A percentile compares a stretch with the other conserved stretches of the same genome.
phyloP scores from a whole-genome alignment of 1,140 invertebrate species.

The Philopotamus ludificatus region DNA sequence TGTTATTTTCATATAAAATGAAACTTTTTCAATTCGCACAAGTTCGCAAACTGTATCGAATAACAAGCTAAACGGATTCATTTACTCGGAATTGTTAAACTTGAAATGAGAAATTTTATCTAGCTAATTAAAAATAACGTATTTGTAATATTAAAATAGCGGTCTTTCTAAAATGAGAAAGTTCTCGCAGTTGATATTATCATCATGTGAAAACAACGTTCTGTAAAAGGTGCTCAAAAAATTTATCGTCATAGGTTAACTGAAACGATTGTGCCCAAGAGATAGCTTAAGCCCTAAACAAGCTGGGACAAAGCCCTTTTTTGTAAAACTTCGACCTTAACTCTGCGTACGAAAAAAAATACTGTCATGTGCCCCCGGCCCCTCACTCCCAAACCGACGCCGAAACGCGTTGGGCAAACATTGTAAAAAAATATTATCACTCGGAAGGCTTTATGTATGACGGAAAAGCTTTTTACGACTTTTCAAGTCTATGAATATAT shows the following conservation, averaged over 20 bases:
- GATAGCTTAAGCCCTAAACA: conserved; percentile 30
- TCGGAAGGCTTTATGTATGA: conserved; percentile 33
- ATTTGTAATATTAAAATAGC: neutral
- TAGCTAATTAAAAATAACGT: neutral
- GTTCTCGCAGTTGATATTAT: conserved; percentile 14
- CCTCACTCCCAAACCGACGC: neutral
- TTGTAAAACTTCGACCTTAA: conserved; percentile 26
- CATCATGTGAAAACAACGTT: conserved; percentile 26
- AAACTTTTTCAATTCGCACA: too few relatives aligned
- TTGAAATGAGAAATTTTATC: neutral
- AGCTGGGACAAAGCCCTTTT: conserved; percentile 25
- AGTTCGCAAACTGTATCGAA: too few relatives aligned
- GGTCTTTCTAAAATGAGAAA: neutral
- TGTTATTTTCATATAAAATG: too few relatives aligned
- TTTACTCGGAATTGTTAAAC: neutral
- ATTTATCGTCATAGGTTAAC: conserved; percentile 32
- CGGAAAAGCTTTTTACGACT: conserved; percentile 35
- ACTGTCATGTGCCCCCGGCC: neutral
- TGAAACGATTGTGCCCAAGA: conserved; percentile 28
- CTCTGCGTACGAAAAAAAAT: conserved; percentile 20
- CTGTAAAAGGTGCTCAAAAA: conserved; percentile 30
- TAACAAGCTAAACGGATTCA: too few relatives aligned
- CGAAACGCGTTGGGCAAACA: conserved; percentile 22
- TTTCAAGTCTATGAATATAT: conserved; percentile 39
- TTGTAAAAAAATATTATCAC: conserved; percentile 39